Percentiles rank a stretch among this genome's conserved stretches.
These are phyloP conservation scores for Plemyria rubiginata DNA, from an alignment of 2,888 invertebrate species.

Conservation along the genomic window DNA sequence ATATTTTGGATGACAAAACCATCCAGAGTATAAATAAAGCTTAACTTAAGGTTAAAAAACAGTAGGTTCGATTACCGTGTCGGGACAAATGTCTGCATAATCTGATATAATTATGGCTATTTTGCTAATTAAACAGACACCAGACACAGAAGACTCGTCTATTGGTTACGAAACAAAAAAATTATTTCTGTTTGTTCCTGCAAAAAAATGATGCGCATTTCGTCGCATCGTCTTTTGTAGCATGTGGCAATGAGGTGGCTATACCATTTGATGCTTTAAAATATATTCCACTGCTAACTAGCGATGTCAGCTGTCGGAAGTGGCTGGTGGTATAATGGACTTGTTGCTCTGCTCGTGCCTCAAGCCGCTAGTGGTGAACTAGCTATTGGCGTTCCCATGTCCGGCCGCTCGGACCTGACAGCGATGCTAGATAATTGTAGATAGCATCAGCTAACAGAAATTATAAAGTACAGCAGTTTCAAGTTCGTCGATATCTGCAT, in stretches of 20 bases:
- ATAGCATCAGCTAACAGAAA: background rate
- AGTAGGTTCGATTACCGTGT: background rate
- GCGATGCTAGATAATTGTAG: background rate
- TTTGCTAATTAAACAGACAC: too few species aligned
- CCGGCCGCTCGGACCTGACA: conserved; percentile 6
- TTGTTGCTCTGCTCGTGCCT: conserved; percentile 73
- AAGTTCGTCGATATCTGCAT: too few species aligned
- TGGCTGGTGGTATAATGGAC: conserved; percentile 75
- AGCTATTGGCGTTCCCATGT: conserved; percentile 43
- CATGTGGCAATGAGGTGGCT: conserved; percentile 10
- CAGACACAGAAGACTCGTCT: too few species aligned
- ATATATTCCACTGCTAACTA: conserved; percentile 53
- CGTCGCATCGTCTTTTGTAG: background rate
- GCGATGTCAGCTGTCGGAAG: conserved; percentile 62
- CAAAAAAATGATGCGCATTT: background rate
- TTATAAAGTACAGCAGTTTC: too few species aligned
- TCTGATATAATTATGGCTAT: too few species aligned
- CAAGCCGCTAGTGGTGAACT: conserved; percentile 49
- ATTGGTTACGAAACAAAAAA: too few species aligned
- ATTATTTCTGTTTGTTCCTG: too few species aligned
- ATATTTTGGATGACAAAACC: conserved; percentile 8
- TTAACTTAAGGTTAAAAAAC: too few species aligned
- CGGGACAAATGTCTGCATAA: background rate
- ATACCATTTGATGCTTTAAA: conserved; percentile 25
- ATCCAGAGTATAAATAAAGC: background rate